Base-by-base conservation (phyloP, 2,113 vertebrate species). In the Neotoma lepida region DNA sequence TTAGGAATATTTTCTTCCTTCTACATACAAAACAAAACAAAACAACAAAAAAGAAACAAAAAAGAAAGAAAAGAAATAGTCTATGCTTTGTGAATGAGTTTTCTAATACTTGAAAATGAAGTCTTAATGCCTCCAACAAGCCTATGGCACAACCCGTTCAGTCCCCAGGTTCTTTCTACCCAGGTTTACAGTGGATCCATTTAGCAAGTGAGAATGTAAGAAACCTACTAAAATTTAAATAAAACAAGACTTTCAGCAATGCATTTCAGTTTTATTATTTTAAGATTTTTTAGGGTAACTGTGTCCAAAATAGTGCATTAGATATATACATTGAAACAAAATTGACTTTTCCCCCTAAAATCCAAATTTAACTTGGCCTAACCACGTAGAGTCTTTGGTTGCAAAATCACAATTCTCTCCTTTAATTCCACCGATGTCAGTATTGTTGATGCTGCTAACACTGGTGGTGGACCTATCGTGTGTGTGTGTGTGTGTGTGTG, bases 161-260 rank as follows among this genome's bases (percentile, higher is more conserved):
- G 9, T 10, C 1, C 8, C 10, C 4, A 26, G 58, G 5, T n/a
- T 39, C 33, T 22, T 22, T n/a, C 14, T 13, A 1, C 6, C 4
- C 4, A 9, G 13, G 5, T 12, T 24, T 66, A 58, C 2, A 9
- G 20, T 30, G 46, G 14, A 44, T 74, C 58, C 5, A 46, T 46
- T 96, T 73, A 87, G 80, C 63, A 80, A 78, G 5, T 54, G 14
- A 68, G 87, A 44, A 68, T 80, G 92, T 8, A 82, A 51, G n/a
- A n/a, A 44, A 15, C 22, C 9, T 33, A 35, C 4, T 86, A 66
- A 35, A 54, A 74, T 70, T 54, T 4, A 15, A 58, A 35, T 73
- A 66, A 74, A 58, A 76, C 1, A 51, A 74, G 33, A 26, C 33
- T 77, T 49, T 76, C 35, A 68, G 2, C 58, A 63, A 9, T 61